A percentile compares a stretch with the other conserved stretches of the same genome.
Evolutionary conservation across 2,797 vertebrate species (phyloP).

Genomic region (Dromococcyx pavoninus): DNA sequence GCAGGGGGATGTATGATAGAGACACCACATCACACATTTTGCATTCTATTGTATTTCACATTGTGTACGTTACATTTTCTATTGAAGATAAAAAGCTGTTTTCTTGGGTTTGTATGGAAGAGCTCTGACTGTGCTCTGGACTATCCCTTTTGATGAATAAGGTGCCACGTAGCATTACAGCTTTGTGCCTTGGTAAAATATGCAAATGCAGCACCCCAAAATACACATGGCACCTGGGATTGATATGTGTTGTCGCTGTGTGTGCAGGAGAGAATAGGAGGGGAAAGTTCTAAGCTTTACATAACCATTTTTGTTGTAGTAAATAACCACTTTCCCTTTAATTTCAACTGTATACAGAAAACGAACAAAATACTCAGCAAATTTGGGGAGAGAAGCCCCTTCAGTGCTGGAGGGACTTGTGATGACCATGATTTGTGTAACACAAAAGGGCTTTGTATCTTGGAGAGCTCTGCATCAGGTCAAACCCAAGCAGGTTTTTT

Average conservation of each 20-base stretch:
- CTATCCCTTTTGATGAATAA: not conserved
- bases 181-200: not conserved
- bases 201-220: not conserved
- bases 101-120: not conserved
- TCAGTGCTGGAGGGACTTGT: not conserved
- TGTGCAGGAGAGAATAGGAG: not conserved
- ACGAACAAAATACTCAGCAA: too few species aligned
- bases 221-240: not conserved
- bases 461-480: not conserved
- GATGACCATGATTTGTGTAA: not conserved
- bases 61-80: not conserved
- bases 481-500: not conserved
- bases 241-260: not conserved
- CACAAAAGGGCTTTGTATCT: not conserved
- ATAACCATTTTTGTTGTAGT: not conserved
- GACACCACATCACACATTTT: accelerated
- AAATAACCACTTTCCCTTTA: not conserved
- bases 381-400: not conserved
- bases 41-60: not conserved
- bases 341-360: not conserved
- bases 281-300: not conserved
- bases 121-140: not conserved
- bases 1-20: not conserved
- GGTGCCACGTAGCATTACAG: not conserved
- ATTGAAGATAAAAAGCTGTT: not conserved